Base-by-base conservation (phyloP, 2,888 invertebrate species). In the Platycheirus rosarum region DNA sequence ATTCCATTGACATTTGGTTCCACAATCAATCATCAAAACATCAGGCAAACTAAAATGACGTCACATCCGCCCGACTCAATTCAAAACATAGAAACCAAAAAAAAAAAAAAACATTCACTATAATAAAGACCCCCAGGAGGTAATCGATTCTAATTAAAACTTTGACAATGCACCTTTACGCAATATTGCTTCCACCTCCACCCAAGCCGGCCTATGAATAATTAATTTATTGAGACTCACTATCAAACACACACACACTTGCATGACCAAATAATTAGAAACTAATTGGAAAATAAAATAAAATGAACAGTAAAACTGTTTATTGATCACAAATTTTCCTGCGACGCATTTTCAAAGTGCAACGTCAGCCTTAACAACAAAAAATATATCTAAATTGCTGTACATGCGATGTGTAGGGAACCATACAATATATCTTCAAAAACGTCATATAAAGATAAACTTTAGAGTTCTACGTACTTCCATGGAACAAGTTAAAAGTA, bases 81-180 rank as follows among this genome's bases (percentile, higher is more conserved):
- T 69, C 14, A 7, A 55, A 32, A 74, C 2, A 44, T 40, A 42
- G 35, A 20, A 62, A 48, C 35, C 14, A 70, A 37, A 23, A 16
- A 32, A 37, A 44, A 60, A 29, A 46, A 35, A 18, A 46, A 35
- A 46, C 2, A 26, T 44, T 29, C 48, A 13, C 13, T 32, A 7
- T 32, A 32, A 35, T 68, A 49, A 46, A 53, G 37, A 68, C 62
- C 63, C 32, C 44, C 37, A 53, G 32, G 44, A 60, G 29, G 60
- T 42, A 68, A 79, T 79, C 74, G 74, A 79, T 79, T 74, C 68
- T 79, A 69, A 73, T 73, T 79, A 74, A 79, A 71, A 78, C 60
- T 73, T 74, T 48, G 74, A 79, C 68, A 74, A 69, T 68, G 68
- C 74, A 68, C 48, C 68, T 79, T 44, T 68, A 79, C 74, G 68